Base-by-base conservation (phyloP, 2,888 invertebrate species). In the Aelia acuminata region DNA sequence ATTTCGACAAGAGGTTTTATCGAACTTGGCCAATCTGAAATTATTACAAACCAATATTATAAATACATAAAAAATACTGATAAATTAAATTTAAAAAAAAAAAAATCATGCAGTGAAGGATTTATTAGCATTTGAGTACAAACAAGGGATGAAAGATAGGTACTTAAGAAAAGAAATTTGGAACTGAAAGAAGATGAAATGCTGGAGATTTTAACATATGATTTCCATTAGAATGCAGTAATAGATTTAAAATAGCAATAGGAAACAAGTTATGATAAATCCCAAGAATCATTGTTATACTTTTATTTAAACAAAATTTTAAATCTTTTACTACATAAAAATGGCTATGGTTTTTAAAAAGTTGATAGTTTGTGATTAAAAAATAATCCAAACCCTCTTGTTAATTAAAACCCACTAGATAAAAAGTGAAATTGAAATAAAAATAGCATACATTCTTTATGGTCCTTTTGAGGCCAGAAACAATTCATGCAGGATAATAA, bases 1-100 rank as follows among this genome's bases (percentile, higher is more conserved):
- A 87, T 87, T 80, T 87, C 87, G 18, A 87, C 87, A 4, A 87
- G 84, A 26, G 87, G 87, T 50, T 87, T 87, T 13, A 87, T 75
- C 15, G 84, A 80, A 22, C 48, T 35, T 26, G 80, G 87, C 87
- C 87, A 87, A 80, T 53, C 87, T 87, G 87, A 47, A 87, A 87
- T 53, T 26, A 84, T 50, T 22, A 84, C 0, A 84, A 84, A 49
- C 22, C 18, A 49, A 49, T 49, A 48, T 84, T 84, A 84, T 1
- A 15, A 22, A 35, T 0, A 84, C 8, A 84, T 0, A 43, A 84
- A 84, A n/a, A n/a, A n/a, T n/a, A n/a, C n/a, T n/a, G n/a, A n/a
- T n/a, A 84, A n/a, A 39, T 47, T 35, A 84, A 47, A 47, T 4
- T 48, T 22, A 84, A 10, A 48, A 43, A 50, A 22, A 50, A 50